Evolutionary conservation across 1,140 invertebrate genomes (phyloP).

Genomic region (Drosophila subobscura): DNA sequence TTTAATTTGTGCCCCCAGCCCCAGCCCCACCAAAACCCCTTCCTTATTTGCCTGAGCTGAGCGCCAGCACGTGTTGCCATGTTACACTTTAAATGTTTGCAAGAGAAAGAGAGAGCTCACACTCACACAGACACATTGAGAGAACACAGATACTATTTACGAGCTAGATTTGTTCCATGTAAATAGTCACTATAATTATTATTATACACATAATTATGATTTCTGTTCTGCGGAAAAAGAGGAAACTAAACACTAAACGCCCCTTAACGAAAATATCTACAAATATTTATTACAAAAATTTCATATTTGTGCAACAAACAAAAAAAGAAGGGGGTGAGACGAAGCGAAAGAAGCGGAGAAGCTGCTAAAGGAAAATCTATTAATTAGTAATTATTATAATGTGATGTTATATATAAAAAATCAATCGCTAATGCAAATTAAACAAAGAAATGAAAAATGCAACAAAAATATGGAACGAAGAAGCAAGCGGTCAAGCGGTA

Average conservation of each 20-base stretch:
- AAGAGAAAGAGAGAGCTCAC: slow-evolving; percentile 22
- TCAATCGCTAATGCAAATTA: slow-evolving; percentile 40
- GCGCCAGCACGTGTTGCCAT: slow-evolving; percentile 56
- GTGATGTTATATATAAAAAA: slow-evolving; percentile 82
- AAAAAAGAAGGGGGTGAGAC: slow-evolving; percentile 11
- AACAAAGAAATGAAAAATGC: slow-evolving; percentile 20
- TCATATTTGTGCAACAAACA: slow-evolving; percentile 59
- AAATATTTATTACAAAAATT: slow-evolving; percentile 65
- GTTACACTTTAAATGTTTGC: slow-evolving; percentile 31
- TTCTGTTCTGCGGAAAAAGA: slow-evolving; percentile 10
- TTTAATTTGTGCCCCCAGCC: slow-evolving; percentile 33
- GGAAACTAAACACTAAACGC: slow-evolving; percentile 16
- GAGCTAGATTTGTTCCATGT: slow-evolving; percentile 45
- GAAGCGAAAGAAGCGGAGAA: slow-evolving; percentile 9
- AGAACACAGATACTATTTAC: slow-evolving; percentile 24
- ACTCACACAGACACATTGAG: slow-evolving; percentile 15
- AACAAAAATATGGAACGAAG: slow-evolving; percentile 12
- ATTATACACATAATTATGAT: slow-evolving; percentile 27
- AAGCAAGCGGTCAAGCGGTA: slow-evolving; percentile 2
- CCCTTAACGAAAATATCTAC: slow-evolving; percentile 20
- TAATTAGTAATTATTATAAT: slow-evolving; percentile 83
- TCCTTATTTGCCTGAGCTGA: not conserved
- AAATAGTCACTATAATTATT: slow-evolving; percentile 80
- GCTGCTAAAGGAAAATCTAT: slow-evolving; percentile 51
- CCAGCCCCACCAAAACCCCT: slow-evolving; percentile 10